These are phyloP conservation scores for Drosophila rellima DNA, from an alignment of 2,888 invertebrate genomes.

Conservation along the genomic window DNA sequence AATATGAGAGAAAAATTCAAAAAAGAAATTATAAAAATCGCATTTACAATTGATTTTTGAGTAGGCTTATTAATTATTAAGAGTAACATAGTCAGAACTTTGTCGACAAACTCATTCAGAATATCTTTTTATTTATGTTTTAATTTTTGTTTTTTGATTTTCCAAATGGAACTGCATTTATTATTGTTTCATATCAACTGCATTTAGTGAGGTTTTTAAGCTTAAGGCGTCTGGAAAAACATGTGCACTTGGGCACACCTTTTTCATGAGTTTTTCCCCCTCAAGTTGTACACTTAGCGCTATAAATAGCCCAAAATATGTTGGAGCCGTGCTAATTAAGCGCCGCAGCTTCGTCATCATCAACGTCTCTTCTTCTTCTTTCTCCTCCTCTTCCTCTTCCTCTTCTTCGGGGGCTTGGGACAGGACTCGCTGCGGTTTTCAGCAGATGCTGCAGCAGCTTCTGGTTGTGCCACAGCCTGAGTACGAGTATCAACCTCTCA, in stretches of 20 bases:
- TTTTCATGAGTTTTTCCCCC: constrained; percentile 19
- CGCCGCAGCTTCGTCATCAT: constrained; percentile 40
- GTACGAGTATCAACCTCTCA: background rate
- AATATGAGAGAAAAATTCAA: no score
- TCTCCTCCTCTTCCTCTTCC: no score
- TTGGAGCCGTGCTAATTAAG: constrained; percentile 57
- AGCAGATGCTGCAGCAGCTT: constrained; percentile 39
- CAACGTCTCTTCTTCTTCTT: constrained; percentile 1
- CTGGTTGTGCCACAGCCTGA: constrained; percentile 11
- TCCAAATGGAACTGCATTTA: background rate
- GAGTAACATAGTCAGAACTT: no score
- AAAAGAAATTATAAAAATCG: no score
- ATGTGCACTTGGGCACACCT: constrained; percentile 31
- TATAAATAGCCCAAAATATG: constrained; percentile 44
- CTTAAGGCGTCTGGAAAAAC: constrained; percentile 9
- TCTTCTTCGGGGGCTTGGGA: constrained; percentile 3
- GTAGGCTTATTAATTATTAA: no score
- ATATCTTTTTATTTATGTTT: background rate
- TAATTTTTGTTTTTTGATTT: background rate
- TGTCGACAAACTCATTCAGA: no score
- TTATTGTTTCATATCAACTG: background rate
- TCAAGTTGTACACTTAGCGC: constrained; percentile 7
- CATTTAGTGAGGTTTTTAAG: background rate
- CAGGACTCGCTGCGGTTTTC: constrained; percentile 51
- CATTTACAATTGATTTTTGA: no score